These are phyloP conservation scores for Petaurus breviceps DNA, from an alignment of 2,113 vertebrate genomes.

Conservation along the genomic window DNA sequence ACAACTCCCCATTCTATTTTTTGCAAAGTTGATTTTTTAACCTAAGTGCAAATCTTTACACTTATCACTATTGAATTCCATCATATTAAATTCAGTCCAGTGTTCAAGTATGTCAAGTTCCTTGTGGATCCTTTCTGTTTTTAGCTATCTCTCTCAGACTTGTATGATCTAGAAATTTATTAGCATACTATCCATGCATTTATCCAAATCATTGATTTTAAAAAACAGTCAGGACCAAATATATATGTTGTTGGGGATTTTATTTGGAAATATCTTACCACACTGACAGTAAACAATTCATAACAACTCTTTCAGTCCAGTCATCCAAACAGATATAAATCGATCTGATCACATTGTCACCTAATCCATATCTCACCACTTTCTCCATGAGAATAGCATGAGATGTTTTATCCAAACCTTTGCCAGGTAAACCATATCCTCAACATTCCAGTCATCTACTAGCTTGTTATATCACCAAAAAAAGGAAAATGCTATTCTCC, in stretches of 20 bases:
- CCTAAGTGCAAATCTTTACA: neutral
- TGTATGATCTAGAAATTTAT: neutral
- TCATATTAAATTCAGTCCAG: neutral
- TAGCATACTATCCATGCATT: neutral
- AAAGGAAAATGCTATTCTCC: neutral
- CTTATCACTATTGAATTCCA: neutral
- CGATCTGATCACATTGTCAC: neutral
- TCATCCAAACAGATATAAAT: neutral
- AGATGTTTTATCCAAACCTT: neutral
- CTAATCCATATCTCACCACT: neutral
- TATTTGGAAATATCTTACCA: neutral
- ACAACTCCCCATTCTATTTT: neutral
- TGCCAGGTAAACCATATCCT: neutral
- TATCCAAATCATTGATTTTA: conserved; percentile 17
- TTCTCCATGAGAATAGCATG: neutral
- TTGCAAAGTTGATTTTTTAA: neutral
- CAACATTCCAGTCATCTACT: neutral
- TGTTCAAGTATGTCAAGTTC: neutral
- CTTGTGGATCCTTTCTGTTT: conserved; percentile 36
- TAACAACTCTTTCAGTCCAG: neutral
- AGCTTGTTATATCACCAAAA: neutral
- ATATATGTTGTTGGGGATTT: neutral
- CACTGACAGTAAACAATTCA: neutral
- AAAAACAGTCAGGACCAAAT: neutral
- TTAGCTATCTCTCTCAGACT: conserved; percentile 17